Conservation (phyloP, 2,797 vertebrate genomes). For the Sus cebifrons region DNA sequence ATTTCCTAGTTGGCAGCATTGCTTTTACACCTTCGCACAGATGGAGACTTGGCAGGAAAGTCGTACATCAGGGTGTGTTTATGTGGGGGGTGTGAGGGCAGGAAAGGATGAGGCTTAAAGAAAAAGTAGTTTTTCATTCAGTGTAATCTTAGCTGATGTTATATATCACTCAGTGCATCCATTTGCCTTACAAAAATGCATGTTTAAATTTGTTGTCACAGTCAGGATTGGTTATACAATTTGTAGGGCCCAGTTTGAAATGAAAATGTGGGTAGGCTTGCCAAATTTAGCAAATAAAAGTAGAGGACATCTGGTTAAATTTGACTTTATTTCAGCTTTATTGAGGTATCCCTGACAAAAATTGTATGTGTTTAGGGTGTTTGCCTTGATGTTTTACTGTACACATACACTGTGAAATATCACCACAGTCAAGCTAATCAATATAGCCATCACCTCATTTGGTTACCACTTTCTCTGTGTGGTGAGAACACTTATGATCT, state of each 20-base stretch:
- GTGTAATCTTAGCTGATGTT: background rate
- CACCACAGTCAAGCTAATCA: background rate
- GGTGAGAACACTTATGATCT: background rate
- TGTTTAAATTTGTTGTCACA: constrained; percentile 30
- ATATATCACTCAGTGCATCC: background rate
- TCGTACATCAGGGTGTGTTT: background rate
- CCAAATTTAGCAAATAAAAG: constrained; percentile 41
- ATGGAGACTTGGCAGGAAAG: constrained; percentile 11
- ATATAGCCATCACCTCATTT: background rate
- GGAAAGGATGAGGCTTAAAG: background rate
- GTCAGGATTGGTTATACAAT: background rate
- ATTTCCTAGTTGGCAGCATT: constrained; percentile 7
- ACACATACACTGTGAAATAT: background rate
- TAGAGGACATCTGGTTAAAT: background rate
- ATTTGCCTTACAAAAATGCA: constrained; percentile 32
- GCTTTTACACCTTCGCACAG: background rate
- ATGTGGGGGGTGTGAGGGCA: background rate
- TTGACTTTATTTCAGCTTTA: background rate
- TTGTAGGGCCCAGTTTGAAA: background rate
- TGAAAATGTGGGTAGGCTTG: constrained; percentile 19
- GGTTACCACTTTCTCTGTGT: background rate
- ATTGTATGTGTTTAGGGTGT: background rate
- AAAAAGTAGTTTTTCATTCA: background rate
- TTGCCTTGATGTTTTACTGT: background rate
- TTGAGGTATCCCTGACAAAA: background rate